These are phyloP conservation scores for Trichonephila clavata DNA, from an alignment of 1,140 invertebrate genomes.

Conservation along the genomic window DNA sequence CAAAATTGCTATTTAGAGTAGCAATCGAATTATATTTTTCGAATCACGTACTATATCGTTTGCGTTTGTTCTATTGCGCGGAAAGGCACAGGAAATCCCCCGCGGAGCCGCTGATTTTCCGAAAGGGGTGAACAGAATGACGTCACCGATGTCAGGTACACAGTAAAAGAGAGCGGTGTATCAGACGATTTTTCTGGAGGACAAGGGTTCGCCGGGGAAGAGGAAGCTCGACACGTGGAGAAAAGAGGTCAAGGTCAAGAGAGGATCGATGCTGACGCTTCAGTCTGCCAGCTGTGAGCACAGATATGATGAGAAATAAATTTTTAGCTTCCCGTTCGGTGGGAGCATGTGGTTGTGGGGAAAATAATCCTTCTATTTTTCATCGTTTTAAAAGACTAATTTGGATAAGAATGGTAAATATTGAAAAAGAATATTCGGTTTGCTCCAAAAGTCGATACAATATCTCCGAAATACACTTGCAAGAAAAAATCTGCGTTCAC, in stretches of 20 bases:
- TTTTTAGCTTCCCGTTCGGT: conserved; percentile 2
- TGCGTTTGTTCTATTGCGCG: neutral
- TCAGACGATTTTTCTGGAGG: conserved; percentile 15
- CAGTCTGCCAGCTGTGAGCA: neutral
- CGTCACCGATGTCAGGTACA: neutral
- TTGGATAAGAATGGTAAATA: too few species aligned
- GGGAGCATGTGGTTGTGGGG: neutral
- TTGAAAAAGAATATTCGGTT: too few species aligned
- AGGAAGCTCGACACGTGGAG: conserved; percentile 24
- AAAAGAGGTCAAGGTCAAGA: conserved; percentile 13
- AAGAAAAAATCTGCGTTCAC: too few species aligned
- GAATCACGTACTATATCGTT: neutral
- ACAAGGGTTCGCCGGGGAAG: neutral
- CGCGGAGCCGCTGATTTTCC: neutral
- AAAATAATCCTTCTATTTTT: neutral
- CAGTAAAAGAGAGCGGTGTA: neutral
- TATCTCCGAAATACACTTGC: too few species aligned
- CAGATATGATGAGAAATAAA: neutral
- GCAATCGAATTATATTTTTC: neutral
- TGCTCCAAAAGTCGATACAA: too few species aligned
- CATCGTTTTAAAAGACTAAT: too few species aligned
- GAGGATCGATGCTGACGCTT: conserved; percentile 26
- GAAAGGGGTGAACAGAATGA: conserved; percentile 17
- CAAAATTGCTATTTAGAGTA: neutral
- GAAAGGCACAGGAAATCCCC: conserved; percentile 2